Base-by-base conservation (phyloP, 2,797 vertebrate genomes). In the Siniperca undulata region DNA sequence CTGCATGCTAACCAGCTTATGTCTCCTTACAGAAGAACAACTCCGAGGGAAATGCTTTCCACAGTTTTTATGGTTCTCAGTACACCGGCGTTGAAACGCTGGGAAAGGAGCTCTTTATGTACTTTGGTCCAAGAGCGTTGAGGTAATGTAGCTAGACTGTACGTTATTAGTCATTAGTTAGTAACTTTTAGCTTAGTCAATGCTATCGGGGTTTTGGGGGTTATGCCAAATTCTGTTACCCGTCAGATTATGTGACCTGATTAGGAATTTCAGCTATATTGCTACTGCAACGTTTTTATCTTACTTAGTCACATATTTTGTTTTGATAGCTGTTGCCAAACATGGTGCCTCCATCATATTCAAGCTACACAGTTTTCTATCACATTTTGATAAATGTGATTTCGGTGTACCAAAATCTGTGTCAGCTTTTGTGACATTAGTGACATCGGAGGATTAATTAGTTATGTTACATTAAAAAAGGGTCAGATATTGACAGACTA, bases 81-180 rank as follows among this genome's bases (percentile, higher is more conserved):
- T 99, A 94, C 93, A 94, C 85, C 24, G 97, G 96, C 0, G 97
- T 97, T 27, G 94, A 97, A 72, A 98, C 97, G 1, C 80, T 98
- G 81, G 98, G 98, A 56, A 99, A 99, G 80, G 98, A 99, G 76
- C 97, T 99, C 52, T 99, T 99, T 86, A 77, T 99, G 91, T 97
- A 96, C 92, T 99, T 98, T 86, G 98, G 97, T 72, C 44, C 87
- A 11, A 97, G 88, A 89, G 95, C 97, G 77, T 91, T 99, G 76
- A 95, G 97, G 98, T 98, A 95, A 59, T 22, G 19, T 8, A 13
- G 13, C 11, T 3, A 3, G 42, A 19, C 17, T 48, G 48, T 22
- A 30, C n/a, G 10, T 9, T 5, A n/a, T n/a, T n/a, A n/a, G n/a
- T n/a, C n/a, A n/a, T n/a, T n/a, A n/a, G n/a, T n/a, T n/a, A n/a